These are phyloP conservation scores for Wasmannia auropunctata DNA, from an alignment of 1,140 invertebrate genomes.

Conservation along the genomic window DNA sequence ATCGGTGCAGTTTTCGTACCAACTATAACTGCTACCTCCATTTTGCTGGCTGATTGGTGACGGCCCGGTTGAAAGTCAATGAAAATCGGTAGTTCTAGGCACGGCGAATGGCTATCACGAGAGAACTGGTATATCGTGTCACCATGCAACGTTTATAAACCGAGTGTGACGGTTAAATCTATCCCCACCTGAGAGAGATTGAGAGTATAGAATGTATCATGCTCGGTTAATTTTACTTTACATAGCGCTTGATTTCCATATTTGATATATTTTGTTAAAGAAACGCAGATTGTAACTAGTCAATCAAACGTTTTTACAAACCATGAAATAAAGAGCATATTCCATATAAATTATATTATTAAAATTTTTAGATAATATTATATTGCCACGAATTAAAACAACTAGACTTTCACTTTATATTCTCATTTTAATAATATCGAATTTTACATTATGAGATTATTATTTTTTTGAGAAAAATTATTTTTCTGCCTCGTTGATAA, in stretches of 20 bases:
- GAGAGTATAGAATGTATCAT: slow-evolving; percentile 9
- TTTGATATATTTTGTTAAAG: background rate
- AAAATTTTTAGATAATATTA: background rate
- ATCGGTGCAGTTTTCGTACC: slow-evolving; percentile 39
- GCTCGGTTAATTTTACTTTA: background rate
- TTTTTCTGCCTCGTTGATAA: background rate
- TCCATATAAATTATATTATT: background rate
- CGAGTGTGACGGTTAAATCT: slow-evolving; percentile 51
- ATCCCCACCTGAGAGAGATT: slow-evolving; percentile 71
- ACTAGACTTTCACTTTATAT: background rate
- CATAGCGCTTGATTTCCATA: background rate
- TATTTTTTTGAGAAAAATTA: background rate
- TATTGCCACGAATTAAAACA: background rate
- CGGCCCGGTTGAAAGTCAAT: background rate
- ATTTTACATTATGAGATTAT: background rate
- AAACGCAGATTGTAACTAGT: background rate
- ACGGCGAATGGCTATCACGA: slow-evolving; percentile 39
- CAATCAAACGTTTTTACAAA: background rate
- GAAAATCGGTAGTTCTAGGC: background rate
- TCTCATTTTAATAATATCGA: background rate
- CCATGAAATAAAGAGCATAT: background rate
- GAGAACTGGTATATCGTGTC: slow-evolving; percentile 74
- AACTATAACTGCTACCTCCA: slow-evolving; percentile 53
- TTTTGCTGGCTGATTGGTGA: slow-evolving; percentile 11
- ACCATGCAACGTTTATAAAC: slow-evolving; percentile 77